These are phyloP conservation scores for Eurytoma californica DNA, from an alignment of 2,888 invertebrate species.

Conservation along the genomic window DNA sequence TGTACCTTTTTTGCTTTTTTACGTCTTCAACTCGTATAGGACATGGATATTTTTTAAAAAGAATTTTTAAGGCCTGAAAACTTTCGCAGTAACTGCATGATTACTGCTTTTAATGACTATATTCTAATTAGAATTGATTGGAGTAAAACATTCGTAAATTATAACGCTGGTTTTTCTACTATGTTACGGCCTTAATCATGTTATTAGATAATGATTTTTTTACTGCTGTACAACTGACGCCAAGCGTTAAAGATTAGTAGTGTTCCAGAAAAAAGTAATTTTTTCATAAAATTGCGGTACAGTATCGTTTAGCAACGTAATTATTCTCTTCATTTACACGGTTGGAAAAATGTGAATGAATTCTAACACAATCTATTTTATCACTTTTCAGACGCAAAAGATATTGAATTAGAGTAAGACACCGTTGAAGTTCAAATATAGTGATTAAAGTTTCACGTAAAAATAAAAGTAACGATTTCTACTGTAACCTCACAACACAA, in stretches of 20 bases:
- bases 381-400: conserved; percentile 56
- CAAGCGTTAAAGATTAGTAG: too few relatives aligned
- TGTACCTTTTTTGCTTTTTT: neutral
- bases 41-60: too few relatives aligned
- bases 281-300: neutral
- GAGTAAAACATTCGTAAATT: too few relatives aligned
- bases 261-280: too few relatives aligned
- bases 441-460: conserved; percentile 12
- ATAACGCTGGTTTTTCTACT: too few relatives aligned
- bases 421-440: conserved; percentile 41
- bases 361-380: conserved; percentile 54
- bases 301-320: conserved; percentile 19
- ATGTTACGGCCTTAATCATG: too few relatives aligned
- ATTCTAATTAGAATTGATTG: too few relatives aligned
- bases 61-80: too few relatives aligned
- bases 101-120: too few relatives aligned
- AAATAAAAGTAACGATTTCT: conserved; percentile 31
- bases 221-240: too few relatives aligned
- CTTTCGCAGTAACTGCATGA: too few relatives aligned
- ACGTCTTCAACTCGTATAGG: neutral
- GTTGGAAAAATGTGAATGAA: conserved; percentile 54
- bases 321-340: conserved; percentile 41
- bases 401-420: conserved; percentile 55
- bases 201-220: too few relatives aligned
- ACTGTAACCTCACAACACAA: conserved; percentile 46